Evolutionary conservation across 2,888 invertebrate genomes (phyloP).

Genomic region (Pollenia griseotomentosa): DNA sequence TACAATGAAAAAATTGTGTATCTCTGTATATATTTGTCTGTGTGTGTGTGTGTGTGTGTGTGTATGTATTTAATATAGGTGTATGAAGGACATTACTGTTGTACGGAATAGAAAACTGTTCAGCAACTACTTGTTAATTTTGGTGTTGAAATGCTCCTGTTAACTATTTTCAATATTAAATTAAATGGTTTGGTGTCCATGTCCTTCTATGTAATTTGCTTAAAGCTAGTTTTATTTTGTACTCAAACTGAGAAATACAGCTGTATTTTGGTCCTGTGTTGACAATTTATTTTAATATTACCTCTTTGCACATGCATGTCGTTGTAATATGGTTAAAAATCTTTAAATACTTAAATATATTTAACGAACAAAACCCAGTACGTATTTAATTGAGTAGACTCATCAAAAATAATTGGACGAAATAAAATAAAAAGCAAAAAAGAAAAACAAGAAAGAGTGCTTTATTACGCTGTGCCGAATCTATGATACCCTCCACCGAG

Average conservation of each 20-base stretch:
- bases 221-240: slow-evolving; percentile 38
- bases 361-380: background rate
- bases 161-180: slow-evolving; percentile 44
- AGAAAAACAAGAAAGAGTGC: too few relatives aligned
- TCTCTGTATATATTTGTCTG: background rate
- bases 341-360: background rate
- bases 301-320: slow-evolving; percentile 35
- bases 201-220: slow-evolving; percentile 6
- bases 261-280: slow-evolving; percentile 59
- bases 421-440: too few relatives aligned
- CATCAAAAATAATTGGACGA: too few relatives aligned
- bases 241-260: background rate
- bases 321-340: background rate
- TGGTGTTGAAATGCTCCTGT: slow-evolving; percentile 66
- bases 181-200: background rate
- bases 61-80: background rate
- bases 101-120: slow-evolving; percentile 4
- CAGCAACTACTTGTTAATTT: slow-evolving; percentile 62
- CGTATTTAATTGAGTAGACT: background rate
- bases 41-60: background rate
- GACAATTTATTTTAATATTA: slow-evolving; percentile 75
- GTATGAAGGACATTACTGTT: slow-evolving; percentile 18
- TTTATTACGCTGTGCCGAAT: too few relatives aligned
- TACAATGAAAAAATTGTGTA: slow-evolving; percentile 36
- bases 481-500: too few relatives aligned